These are phyloP conservation scores for Troilus luridus DNA, from an alignment of 2,888 invertebrate species.

Conservation along the genomic window DNA sequence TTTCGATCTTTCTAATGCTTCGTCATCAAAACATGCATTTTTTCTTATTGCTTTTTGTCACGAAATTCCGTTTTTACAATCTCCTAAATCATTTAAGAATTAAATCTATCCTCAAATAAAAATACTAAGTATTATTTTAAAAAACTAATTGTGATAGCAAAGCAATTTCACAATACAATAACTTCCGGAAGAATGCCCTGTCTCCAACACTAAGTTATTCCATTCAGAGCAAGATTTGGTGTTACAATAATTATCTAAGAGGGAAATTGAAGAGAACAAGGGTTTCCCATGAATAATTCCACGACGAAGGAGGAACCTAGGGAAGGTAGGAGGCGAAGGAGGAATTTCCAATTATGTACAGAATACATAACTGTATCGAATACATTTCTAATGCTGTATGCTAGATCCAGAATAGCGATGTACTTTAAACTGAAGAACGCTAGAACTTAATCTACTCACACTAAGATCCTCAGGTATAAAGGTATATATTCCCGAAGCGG, in stretches of 20 bases:
- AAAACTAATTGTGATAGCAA: too few relatives aligned
- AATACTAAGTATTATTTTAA: too few relatives aligned
- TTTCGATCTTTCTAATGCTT: too few relatives aligned
- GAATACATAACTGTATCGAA: conserved; percentile 34
- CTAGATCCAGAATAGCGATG: background rate
- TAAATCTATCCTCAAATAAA: too few relatives aligned
- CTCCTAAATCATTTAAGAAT: too few relatives aligned
- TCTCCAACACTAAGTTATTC: background rate
- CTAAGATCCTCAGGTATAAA: too few relatives aligned
- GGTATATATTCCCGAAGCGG: too few relatives aligned
- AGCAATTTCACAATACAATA: too few relatives aligned
- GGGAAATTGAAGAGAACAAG: background rate
- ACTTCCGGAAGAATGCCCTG: background rate
- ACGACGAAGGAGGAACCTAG: background rate
- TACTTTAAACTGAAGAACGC: background rate
- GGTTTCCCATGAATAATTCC: conserved; percentile 32
- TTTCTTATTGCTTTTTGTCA: too few relatives aligned
- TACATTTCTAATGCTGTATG: conserved; percentile 15
- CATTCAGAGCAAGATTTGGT: background rate
- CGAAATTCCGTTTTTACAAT: too few relatives aligned
- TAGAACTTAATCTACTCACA: background rate
- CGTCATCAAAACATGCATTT: too few relatives aligned
- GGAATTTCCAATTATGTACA: conserved; percentile 13
- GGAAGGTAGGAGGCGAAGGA: background rate
- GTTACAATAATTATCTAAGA: conserved; percentile 22